Conservation (phyloP, 2,797 vertebrate genomes). For the Sebastolobus altivelis region DNA sequence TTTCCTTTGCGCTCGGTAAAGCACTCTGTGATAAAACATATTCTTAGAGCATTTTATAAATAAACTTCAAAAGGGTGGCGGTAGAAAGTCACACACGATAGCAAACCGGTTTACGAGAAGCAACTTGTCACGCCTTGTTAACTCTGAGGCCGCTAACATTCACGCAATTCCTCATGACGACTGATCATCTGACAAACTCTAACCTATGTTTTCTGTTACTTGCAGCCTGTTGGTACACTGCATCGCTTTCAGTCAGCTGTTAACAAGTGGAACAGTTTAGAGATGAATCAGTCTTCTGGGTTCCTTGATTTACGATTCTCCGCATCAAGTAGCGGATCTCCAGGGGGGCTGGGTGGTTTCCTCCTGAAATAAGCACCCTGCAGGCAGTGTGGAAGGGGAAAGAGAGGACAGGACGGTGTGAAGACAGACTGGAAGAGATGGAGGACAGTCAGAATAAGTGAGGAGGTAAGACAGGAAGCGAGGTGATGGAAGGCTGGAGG, state of each 20-base stretch:
- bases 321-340: conserved; percentile 34
- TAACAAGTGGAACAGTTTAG: conserved; percentile 43
- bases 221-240: conserved; percentile 14
- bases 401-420: background rate
- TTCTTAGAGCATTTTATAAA: conserved; percentile 24
- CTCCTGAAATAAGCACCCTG: conserved; percentile 24
- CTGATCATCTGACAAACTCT: conserved; percentile 6
- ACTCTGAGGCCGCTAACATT: conserved; percentile 15
- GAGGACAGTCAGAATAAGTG: conserved; percentile 20
- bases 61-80: background rate
- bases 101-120: background rate
- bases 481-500: background rate
- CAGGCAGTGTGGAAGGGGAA: conserved; percentile 19
- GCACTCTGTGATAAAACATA: background rate
- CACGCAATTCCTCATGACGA: background rate
- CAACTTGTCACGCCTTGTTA: conserved; percentile 1
- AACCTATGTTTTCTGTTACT: conserved; percentile 21
- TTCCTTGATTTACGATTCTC: conserved; percentile 49
- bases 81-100: background rate
- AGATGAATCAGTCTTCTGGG: conserved; percentile 38
- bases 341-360: conserved; percentile 27
- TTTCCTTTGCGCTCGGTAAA: background rate
- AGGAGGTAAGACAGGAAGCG: conserved; percentile 10
- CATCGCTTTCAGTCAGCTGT: conserved; percentile 36
- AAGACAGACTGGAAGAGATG: conserved; percentile 24